phyloP scores from a whole-genome alignment of 1,140 invertebrate species.

The Drosophila willistoni region DNA sequence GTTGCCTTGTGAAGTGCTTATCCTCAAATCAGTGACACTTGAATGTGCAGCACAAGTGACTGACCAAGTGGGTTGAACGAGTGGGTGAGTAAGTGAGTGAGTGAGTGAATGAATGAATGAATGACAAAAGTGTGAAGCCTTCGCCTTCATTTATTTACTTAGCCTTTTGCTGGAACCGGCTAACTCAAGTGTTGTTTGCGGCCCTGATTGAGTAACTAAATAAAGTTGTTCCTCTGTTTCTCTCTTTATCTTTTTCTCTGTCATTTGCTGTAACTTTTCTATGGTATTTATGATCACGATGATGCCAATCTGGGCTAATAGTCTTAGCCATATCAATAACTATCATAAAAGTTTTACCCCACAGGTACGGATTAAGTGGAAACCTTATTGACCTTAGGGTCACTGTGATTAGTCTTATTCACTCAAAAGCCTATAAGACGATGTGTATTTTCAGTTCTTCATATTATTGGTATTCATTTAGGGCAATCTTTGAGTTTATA shows the following conservation, averaged over 20 bases:
- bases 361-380: no score
- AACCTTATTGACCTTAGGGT: no score
- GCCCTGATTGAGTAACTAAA: constrained; percentile 65
- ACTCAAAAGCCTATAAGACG: no score
- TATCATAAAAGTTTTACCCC: not conserved
- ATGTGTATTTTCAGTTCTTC: no score
- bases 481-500: no score
- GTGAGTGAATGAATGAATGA: constrained; percentile 43
- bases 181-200: constrained; percentile 61
- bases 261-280: no score
- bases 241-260: not conserved
- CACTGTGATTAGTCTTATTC: no score
- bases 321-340: constrained; percentile 3
- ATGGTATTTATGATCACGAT: not conserved
- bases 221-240: constrained; percentile 33
- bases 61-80: constrained; percentile 70
- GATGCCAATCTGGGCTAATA: not conserved
- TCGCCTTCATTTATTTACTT: constrained; percentile 67
- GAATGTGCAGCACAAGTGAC: constrained; percentile 80
- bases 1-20: constrained; percentile 79
- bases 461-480: no score
- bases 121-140: constrained; percentile 64
- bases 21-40: constrained; percentile 81
- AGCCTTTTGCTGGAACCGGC: constrained; percentile 35
- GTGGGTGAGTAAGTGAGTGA: constrained; percentile 46